Conservation (phyloP, 1,140 invertebrate species). For the Heliconius melpomene region DNA sequence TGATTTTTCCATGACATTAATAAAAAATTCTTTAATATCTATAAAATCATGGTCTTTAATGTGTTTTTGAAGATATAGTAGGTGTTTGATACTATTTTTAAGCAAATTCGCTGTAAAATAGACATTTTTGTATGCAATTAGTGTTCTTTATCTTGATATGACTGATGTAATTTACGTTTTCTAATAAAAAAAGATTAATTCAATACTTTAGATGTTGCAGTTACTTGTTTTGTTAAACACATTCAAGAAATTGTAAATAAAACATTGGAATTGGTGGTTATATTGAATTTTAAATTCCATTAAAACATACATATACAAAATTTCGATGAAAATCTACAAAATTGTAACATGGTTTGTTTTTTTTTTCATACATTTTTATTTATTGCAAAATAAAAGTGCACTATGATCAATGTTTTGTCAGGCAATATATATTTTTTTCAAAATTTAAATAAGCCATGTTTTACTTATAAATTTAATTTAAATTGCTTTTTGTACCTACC, state of each 20-base stretch:
- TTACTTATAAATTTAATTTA: not conserved
- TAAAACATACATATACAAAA: no score
- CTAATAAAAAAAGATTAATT: not conserved
- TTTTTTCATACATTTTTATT: slow-evolving; percentile 13
- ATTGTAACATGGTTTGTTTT: not conserved
- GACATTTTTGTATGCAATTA: slow-evolving; percentile 13
- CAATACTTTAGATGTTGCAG: not conserved
- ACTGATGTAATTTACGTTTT: slow-evolving; percentile 9
- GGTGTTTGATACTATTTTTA: slow-evolving; percentile 2
- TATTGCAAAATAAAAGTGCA: not conserved
- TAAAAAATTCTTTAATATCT: not conserved
- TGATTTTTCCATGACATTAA: not conserved
- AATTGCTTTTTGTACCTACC: not conserved
- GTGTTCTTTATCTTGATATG: slow-evolving; percentile 8
- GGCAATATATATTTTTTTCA: not conserved
- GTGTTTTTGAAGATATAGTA: not conserved
- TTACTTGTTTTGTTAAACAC: not conserved
- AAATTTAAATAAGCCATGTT: not conserved
- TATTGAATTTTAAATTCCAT: no score
- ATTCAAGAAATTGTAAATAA: no score
- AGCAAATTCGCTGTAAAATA: slow-evolving; percentile 4
- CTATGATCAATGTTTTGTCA: not conserved
- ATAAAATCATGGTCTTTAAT: not conserved
- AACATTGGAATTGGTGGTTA: no score
- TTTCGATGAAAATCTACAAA: no score